Percentiles rank a stretch among this genome's conserved stretches.
Evolutionary conservation across 2,888 invertebrate genomes (phyloP).

Genomic region (Caenorhabditis uteleia): DNA sequence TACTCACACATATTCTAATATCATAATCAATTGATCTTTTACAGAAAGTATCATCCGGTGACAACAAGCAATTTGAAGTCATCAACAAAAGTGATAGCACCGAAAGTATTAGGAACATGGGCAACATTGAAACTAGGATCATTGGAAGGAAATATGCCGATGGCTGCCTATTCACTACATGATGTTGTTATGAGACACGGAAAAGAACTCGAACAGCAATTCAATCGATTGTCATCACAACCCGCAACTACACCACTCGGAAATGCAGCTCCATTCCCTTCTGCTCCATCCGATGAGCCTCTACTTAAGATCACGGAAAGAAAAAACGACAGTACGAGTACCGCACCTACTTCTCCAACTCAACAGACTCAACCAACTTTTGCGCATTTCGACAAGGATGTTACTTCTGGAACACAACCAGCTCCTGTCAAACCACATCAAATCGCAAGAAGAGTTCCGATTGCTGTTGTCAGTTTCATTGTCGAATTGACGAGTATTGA

Average conservation of each 20-base stretch:
- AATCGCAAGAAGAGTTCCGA: conserved; percentile 8
- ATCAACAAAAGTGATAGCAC: not conserved
- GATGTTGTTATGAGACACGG: conserved; percentile 82
- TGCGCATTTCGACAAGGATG: not conserved
- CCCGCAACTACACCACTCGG: conserved; percentile 26
- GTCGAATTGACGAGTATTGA: conserved; percentile 74
- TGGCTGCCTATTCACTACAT: conserved; percentile 95
- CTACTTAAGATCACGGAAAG: too few species aligned
- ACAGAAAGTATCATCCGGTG: conserved; percentile 2
- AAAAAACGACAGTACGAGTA: too few species aligned
- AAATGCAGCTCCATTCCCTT: conserved; percentile 11
- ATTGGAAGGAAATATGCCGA: conserved; percentile 85
- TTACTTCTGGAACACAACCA: not conserved
- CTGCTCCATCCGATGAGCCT: too few species aligned
- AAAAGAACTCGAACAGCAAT: conserved; percentile 52
- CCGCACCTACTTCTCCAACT: too few species aligned
- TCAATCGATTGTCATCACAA: conserved; percentile 40
- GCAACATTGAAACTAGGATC: conserved; percentile 43
- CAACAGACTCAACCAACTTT: not conserved
- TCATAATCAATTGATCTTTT: not conserved
- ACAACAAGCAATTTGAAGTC: conserved; percentile 3
- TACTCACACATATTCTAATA: not conserved
- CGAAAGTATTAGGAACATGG: conserved; percentile 9
- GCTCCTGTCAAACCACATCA: too few species aligned
- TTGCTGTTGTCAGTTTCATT: conserved; percentile 24